Base-by-base conservation (phyloP, 2,113 vertebrate species). In the Morphnarchus princeps region DNA sequence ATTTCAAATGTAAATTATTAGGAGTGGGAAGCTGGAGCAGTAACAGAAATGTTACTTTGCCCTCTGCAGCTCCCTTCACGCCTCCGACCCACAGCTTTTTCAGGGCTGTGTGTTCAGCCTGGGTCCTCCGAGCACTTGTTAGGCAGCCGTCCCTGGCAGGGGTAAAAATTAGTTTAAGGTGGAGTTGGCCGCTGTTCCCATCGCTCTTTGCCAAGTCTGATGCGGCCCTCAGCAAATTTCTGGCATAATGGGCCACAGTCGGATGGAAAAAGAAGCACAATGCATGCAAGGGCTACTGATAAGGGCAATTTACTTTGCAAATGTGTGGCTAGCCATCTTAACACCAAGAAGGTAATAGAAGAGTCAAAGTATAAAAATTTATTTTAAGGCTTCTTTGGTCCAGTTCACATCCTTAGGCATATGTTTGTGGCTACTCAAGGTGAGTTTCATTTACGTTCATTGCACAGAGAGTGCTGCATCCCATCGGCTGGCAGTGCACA, bases 371-470 rank as follows among this genome's bases (percentile, higher is more conserved):
- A 55, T 21, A 28, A 55, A 86, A 72, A 52, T 7, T 1, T 13
- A 36, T 52, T 63, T 72, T 67, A 73, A 65, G 26, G 67, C 17
- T 73, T 54, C 40, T 36, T 57, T 29, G 16, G 28, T 77, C 31
- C 42, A 47, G 6, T 13, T 69, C 58, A 59, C 40, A 82, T 4
- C 40, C 8, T 5, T 52, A 19, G 42, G 31, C 17, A 6, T 0
- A 8, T 24, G 52, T 19, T 7, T 69, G 63, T 40, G 62, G 49
- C 1, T 4, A 15, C 17, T 54, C 55, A 13, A 87, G 52, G 22
- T 5, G 42, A 11, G 16, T 22, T 61, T 32, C 9, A 0, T 3
- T n/a, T 9, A 14, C 0, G 1, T 4, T 5, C 42, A n/a, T 7
- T 0, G 0, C 0, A 13, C 0, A 2, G 40, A 2, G 40, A 82